Base-by-base conservation (phyloP, 2,797 vertebrate genomes). In the Aulostomus chinensis region DNA sequence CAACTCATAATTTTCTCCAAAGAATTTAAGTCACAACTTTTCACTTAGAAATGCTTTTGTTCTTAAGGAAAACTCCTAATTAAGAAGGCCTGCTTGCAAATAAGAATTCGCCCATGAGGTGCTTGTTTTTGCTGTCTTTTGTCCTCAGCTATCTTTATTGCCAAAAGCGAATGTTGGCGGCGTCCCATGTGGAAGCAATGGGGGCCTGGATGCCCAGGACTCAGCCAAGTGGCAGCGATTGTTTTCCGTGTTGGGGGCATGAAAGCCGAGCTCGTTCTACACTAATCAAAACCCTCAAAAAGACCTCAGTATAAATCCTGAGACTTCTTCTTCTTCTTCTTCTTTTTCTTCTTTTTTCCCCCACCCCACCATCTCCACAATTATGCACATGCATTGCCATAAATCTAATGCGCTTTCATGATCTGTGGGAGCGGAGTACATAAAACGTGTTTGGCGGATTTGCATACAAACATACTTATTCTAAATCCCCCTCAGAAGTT, bases 341-440 rank as follows among this genome's bases (percentile, higher is more conserved):
- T 43, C 51, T 41, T 49, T 55, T 45, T 66, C 52, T 18, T 43
- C 35, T 37, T 31, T 38, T 36, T 42, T 29, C 45, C 64, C 79
- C 76, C 73, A 70, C 84, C 81, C 76, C 56, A 14, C 63, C 80
- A 71, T 87, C 84, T 78, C 80, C 69, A 73, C 90, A 92, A 92
- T 93, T 92, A 93, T 92, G 90, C 90, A 88, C 88, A 89, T 73
- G 76, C 89, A 86, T 83, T 89, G 91, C 91, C 92, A 90, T 87
- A 94, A 96, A 94, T 93, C 90, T 93, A 94, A 96, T 94, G 94
- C 89, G 67, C 83, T 80, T 94, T 93, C 93, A 95, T 94, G 93
- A 95, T 95, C 93, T 95, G 88, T 92, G 89, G 90, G 91, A 93
- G 93, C 94, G 90, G 81, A 93, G 93, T 95, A 94, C 90, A 93